Evolutionary conservation across 30 jellyfish, hydroid and myxozoan species (phyloP).

Genomic region (Sanderia malayensis): DNA sequence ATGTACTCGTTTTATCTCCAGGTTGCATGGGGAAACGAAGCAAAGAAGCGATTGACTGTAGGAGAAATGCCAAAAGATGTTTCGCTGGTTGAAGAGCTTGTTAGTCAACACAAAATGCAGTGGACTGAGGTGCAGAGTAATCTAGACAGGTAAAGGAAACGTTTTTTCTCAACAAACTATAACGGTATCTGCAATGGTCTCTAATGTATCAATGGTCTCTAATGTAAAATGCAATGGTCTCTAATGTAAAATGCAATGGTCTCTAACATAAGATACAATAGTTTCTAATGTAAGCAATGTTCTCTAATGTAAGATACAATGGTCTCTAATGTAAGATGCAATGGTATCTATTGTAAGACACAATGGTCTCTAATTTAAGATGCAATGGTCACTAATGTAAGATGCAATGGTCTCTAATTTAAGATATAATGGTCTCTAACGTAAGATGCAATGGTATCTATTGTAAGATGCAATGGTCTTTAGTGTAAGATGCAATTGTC

Average conservation of each 20-base stretch:
- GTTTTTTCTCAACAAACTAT: too few relatives aligned
- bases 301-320: not conserved
- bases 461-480: slow-evolving; percentile 4
- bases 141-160: too few relatives aligned
- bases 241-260: not conserved
- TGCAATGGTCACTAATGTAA: too few relatives aligned
- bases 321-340: not conserved
- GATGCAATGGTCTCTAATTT: not conserved
- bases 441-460: not conserved
- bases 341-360: too few relatives aligned
- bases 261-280: too few relatives aligned
- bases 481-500: not conserved
- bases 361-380: too few relatives aligned
- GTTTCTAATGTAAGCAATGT: not conserved
- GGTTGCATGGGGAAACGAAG: slow-evolving; percentile 58
- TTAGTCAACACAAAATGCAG: slow-evolving; percentile 29
- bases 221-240: slow-evolving; percentile 7
- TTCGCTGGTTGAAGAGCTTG: slow-evolving; percentile 35
- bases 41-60: slow-evolving; percentile 3
- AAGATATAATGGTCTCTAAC: not conserved
- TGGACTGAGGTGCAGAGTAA: slow-evolving; percentile 37
- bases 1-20: not conserved
- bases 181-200: too few relatives aligned
- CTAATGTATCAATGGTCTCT: too few relatives aligned
- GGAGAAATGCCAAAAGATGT: slow-evolving; percentile 44